phyloP scores from a whole-genome alignment of 2,797 vertebrate genomes.

The Thaleichthys pacificus region DNA sequence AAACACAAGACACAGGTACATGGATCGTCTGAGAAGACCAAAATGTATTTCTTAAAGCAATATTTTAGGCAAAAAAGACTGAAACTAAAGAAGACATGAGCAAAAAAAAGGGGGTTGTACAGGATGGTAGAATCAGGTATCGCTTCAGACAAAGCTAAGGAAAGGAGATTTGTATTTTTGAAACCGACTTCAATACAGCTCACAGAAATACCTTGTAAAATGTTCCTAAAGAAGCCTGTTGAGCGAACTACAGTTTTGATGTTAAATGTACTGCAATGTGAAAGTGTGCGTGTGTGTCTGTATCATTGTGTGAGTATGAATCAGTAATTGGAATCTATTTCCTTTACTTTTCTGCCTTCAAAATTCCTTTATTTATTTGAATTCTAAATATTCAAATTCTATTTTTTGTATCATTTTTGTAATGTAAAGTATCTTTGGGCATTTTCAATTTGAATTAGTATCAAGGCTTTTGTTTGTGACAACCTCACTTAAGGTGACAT shows the following conservation, averaged over 20 bases:
- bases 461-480: conserved; percentile 36
- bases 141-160: conserved; percentile 34
- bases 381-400: conserved; percentile 55
- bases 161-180: conserved; percentile 53
- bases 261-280: conserved; percentile 52
- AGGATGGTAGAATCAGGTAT: conserved; percentile 8
- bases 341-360: conserved; percentile 46
- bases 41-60: conserved; percentile 78
- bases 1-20: conserved; percentile 12
- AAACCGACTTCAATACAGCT: conserved; percentile 42
- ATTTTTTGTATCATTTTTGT: conserved; percentile 61
- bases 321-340: conserved; percentile 34
- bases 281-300: conserved; percentile 39
- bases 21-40: conserved; percentile 57
- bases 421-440: conserved; percentile 49
- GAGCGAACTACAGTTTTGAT: conserved; percentile 33
- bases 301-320: conserved; percentile 42
- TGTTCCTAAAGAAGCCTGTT: conserved; percentile 19
- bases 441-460: conserved; percentile 38
- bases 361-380: conserved; percentile 62
- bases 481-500: conserved; percentile 21
- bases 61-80: conserved; percentile 66
- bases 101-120: conserved; percentile 23
- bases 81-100: conserved; percentile 9
- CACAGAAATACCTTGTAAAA: conserved; percentile 25